Percentiles rank a stretch among this genome's conserved stretches.
Conservation (phyloP, 2,888 invertebrate species). For the Terebella lapidaria region DNA sequence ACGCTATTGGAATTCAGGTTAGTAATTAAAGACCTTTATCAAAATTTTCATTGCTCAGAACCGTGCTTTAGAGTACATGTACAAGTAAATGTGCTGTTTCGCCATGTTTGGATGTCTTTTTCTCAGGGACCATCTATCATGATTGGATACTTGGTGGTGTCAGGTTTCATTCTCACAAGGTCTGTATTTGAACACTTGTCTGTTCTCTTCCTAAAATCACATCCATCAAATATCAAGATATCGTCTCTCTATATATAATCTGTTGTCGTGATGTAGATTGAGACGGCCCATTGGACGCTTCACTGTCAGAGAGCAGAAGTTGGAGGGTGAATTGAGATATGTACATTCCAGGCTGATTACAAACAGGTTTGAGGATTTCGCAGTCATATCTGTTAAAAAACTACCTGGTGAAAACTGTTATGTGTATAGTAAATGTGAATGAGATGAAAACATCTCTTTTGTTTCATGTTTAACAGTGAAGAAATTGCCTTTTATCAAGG, state of each 20-base stretch:
- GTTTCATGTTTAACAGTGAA: slow-evolving; percentile 71
- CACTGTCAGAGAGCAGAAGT: slow-evolving; percentile 89
- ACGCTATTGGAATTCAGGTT: slow-evolving; percentile 70
- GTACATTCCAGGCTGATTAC: slow-evolving; percentile 94
- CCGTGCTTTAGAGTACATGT: no score
- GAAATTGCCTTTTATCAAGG: slow-evolving; percentile 72
- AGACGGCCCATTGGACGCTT: slow-evolving; percentile 81
- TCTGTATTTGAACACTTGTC: no score
- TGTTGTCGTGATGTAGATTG: no score
- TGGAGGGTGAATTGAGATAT: slow-evolving; percentile 98
- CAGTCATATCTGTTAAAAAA: neutral
- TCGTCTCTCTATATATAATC: no score
- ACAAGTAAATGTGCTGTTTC: neutral
- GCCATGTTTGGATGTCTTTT: neutral
- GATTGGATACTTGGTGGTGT: slow-evolving; percentile 79
- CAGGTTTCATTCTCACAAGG: slow-evolving; percentile 79
- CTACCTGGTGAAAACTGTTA: no score
- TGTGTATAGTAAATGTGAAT: no score
- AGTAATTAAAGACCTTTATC: neutral
- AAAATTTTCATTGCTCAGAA: no score
- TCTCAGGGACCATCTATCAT: slow-evolving; percentile 79
- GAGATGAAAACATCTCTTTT: no score
- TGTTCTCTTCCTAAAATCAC: no score
- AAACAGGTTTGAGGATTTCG: slow-evolving; percentile 69
- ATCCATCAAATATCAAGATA: no score